Conservation (phyloP, 2,113 vertebrate genomes). For the Stegostoma tigrinum region DNA sequence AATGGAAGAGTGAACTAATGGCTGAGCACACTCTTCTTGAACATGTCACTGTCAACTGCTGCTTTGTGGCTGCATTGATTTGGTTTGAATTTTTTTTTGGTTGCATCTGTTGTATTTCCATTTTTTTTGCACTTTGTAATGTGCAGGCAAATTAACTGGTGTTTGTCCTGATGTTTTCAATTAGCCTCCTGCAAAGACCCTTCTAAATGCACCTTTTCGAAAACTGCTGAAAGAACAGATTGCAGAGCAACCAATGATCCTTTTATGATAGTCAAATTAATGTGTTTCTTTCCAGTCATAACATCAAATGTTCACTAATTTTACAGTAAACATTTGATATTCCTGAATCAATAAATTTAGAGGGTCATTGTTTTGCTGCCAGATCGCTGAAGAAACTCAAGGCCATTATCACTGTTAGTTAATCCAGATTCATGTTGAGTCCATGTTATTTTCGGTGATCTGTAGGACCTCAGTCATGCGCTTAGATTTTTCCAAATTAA, state of each 20-base stretch:
- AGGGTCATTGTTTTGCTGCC: neutral
- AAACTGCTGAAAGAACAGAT: neutral
- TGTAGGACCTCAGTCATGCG: neutral
- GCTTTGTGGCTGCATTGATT: neutral
- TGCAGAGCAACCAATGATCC: neutral
- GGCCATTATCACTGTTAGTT: neutral
- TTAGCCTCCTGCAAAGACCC: neutral
- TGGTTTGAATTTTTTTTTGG: neutral
- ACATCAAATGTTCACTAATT: neutral
- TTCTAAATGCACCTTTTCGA: neutral
- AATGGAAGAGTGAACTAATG: neutral
- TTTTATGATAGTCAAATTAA: neutral
- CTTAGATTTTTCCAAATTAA: neutral
- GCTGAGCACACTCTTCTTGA: neutral
- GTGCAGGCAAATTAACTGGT: neutral
- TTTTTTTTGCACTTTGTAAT: neutral
- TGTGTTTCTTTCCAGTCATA: neutral
- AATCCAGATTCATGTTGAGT: neutral
- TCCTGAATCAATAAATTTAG: neutral
- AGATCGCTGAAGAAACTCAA: neutral
- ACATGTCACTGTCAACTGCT: neutral
- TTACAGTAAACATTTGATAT: neutral
- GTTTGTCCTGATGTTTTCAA: neutral
- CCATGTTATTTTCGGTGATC: neutral
- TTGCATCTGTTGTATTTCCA: neutral